phyloP scores from a whole-genome alignment of 2,888 invertebrate genomes.

The Hybos culiciformis region DNA sequence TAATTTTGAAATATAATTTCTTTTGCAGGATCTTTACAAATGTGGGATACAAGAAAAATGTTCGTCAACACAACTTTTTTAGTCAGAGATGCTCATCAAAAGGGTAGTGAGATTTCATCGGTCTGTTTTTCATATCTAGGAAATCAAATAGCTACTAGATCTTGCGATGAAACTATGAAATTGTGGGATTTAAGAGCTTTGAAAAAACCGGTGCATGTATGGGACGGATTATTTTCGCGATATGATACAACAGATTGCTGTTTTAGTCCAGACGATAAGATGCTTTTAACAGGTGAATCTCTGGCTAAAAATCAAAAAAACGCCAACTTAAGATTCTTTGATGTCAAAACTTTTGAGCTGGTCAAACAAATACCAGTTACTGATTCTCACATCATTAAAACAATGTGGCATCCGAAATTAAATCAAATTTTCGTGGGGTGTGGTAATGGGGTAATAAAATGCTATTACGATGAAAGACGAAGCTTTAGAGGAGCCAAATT shows the following conservation, averaged over 20 bases:
- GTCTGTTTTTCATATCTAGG: slow-evolving; percentile 82
- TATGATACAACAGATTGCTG: slow-evolving; percentile 67
- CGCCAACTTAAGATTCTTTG: slow-evolving; percentile 67
- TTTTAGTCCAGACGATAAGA: slow-evolving; percentile 85
- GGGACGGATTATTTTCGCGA: slow-evolving; percentile 59
- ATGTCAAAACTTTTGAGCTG: slow-evolving; percentile 59
- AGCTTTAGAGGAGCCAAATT: slow-evolving; percentile 84
- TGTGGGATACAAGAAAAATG: slow-evolving; percentile 90
- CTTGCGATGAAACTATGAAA: slow-evolving; percentile 87
- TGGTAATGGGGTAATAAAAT: slow-evolving; percentile 78
- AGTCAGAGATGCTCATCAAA: slow-evolving; percentile 65
- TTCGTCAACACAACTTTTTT: slow-evolving; percentile 76
- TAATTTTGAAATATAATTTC: too few species aligned
- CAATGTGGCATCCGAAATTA: slow-evolving; percentile 92
- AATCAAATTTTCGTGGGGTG: slow-evolving; percentile 92
- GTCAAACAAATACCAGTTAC: slow-evolving; percentile 63
- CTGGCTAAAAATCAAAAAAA: slow-evolving; percentile 47
- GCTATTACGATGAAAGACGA: slow-evolving; percentile 77
- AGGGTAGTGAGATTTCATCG: slow-evolving; percentile 67
- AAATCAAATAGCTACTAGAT: slow-evolving; percentile 54
- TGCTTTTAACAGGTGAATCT: slow-evolving; percentile 81
- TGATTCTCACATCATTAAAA: slow-evolving; percentile 72
- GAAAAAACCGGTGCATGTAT: slow-evolving; percentile 60
- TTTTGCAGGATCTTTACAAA: slow-evolving; percentile 83
- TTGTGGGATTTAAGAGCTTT: slow-evolving; percentile 85